A percentile compares a stretch with the other conserved stretches of the same genome.
These are phyloP conservation scores for Heliconius hewitsoni DNA, from an alignment of 1,140 invertebrate genomes.

Conservation along the genomic window DNA sequence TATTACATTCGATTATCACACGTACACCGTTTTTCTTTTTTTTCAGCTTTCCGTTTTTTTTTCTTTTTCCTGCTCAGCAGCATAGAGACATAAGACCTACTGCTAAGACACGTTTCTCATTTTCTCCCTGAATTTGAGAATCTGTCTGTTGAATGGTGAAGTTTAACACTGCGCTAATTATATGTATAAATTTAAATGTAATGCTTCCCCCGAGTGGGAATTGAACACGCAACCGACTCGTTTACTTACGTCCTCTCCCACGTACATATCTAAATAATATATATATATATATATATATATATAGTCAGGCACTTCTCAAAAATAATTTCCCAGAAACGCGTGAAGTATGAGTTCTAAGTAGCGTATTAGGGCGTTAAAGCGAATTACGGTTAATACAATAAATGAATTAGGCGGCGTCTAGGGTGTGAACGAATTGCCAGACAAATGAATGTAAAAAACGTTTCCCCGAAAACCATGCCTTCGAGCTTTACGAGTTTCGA, in stretches of 20 bases:
- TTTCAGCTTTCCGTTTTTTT: too few relatives aligned
- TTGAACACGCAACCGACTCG: too few relatives aligned
- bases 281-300: too few relatives aligned
- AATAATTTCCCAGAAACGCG: not conserved
- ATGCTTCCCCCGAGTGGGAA: too few relatives aligned
- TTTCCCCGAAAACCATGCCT: constrained; percentile 7
- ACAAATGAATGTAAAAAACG: not conserved
- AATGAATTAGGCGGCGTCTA: not conserved
- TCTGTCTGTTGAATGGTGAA: not conserved
- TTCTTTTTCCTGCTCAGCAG: too few relatives aligned
- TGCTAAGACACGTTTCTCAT: too few relatives aligned
- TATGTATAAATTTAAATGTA: too few relatives aligned
- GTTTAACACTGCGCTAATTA: not conserved
- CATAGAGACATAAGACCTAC: too few relatives aligned
- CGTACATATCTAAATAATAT: too few relatives aligned
- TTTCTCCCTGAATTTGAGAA: not conserved
- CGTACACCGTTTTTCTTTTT: too few relatives aligned
- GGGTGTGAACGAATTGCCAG: not conserved
- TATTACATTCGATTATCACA: too few relatives aligned
- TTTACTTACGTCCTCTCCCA: too few relatives aligned
- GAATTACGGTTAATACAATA: not conserved
- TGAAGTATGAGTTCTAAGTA: not conserved
- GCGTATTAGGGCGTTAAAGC: not conserved
- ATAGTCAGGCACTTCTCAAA: not conserved
- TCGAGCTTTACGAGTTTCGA: not conserved